Evolutionary conservation across 2,888 invertebrate species (phyloP).

Genomic region (Drosophila sordidapex): DNA sequence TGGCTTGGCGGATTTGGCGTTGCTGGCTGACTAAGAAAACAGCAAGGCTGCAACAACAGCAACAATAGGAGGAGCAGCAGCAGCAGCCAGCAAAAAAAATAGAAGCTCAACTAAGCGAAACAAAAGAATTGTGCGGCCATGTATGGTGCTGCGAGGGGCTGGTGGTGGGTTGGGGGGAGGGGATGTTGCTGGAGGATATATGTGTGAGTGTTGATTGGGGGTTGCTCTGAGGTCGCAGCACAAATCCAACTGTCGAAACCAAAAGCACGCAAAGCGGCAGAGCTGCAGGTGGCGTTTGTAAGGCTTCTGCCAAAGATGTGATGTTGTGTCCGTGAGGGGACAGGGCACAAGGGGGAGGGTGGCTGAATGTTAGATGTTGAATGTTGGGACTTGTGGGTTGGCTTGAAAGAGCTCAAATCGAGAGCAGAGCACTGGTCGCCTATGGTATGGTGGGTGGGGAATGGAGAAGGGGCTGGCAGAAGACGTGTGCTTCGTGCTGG

Average conservation of each 20-base stretch:
- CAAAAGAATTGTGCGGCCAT: slow-evolving; percentile 68
- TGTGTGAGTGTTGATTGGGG: slow-evolving; percentile 44
- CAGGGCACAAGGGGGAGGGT: not conserved
- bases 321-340: not conserved
- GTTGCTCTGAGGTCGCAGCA: slow-evolving; percentile 72
- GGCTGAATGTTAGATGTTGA: slow-evolving; percentile 2
- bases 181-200: slow-evolving; percentile 7
- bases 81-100: slow-evolving; percentile 45
- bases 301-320: slow-evolving; percentile 39
- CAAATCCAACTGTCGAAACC: slow-evolving; percentile 83
- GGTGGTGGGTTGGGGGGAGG: slow-evolving; percentile 11
- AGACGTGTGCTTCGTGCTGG: slow-evolving; percentile 53
- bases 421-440: slow-evolving; percentile 25
- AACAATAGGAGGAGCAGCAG: slow-evolving; percentile 10
- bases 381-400: slow-evolving; percentile 20
- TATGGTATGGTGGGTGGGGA: not conserved
- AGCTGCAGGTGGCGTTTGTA: slow-evolving; percentile 79
- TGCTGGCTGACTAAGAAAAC: slow-evolving; percentile 78
- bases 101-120: slow-evolving; percentile 60
- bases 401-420: slow-evolving; percentile 51
- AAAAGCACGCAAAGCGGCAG: slow-evolving; percentile 77
- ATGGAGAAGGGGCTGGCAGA: not conserved
- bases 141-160: slow-evolving; percentile 45
- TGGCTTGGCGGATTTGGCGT: slow-evolving; percentile 77
- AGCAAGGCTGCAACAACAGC: slow-evolving; percentile 54